phyloP scores from a whole-genome alignment of 2,888 invertebrate species.

The Stenodera caucasica region DNA sequence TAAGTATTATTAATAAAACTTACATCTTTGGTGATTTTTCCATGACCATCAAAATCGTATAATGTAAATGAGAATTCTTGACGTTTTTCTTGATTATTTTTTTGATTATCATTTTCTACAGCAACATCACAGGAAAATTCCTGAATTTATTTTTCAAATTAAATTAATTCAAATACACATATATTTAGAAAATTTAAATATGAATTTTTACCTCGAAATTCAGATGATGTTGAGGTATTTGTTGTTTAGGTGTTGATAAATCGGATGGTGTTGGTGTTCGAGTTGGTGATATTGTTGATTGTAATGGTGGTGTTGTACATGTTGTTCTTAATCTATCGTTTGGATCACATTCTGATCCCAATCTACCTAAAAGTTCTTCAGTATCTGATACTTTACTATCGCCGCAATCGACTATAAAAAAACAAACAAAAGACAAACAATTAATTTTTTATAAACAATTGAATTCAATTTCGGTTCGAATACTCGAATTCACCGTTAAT shows the following conservation, averaged over 20 bases:
- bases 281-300: constrained; percentile 19
- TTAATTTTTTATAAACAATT: not conserved
- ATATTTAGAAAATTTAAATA: constrained; percentile 8
- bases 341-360: constrained; percentile 35
- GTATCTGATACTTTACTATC: constrained; percentile 60
- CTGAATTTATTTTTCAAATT: constrained; percentile 53
- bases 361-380: constrained; percentile 66
- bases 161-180: not conserved
- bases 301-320: constrained; percentile 36
- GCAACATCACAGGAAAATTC: constrained; percentile 89
- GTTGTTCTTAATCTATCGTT: constrained; percentile 27
- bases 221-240: constrained; percentile 34
- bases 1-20: constrained; percentile 48
- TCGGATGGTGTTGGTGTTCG: constrained; percentile 19
- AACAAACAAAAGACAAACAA: not conserved
- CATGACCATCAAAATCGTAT: constrained; percentile 89
- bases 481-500: not conserved
- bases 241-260: constrained; percentile 21
- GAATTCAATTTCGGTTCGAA: not conserved
- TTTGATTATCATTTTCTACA: constrained; percentile 65
- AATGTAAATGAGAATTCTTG: constrained; percentile 81
- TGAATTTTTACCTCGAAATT: constrained; percentile 38
- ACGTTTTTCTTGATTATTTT: constrained; percentile 56
- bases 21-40: constrained; percentile 90
- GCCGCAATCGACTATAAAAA: constrained; percentile 35